Conservation (phyloP, 2,888 invertebrate genomes). For the Molorchus minor region DNA sequence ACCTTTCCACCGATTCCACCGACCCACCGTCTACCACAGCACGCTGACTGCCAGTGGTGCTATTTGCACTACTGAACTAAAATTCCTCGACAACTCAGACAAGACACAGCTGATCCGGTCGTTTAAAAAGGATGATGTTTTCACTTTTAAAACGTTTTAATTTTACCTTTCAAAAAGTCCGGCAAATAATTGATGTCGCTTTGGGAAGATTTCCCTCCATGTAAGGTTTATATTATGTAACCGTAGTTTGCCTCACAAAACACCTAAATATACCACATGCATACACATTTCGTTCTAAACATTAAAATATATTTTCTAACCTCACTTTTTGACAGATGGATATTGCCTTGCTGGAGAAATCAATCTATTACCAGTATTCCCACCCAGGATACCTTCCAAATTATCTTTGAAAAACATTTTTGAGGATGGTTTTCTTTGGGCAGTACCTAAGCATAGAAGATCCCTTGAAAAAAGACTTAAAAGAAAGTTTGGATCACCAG, state of each 20-base stretch:
- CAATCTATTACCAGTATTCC: conserved; percentile 33
- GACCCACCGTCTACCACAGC: conserved; percentile 13
- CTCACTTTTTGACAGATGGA: conserved; percentile 54
- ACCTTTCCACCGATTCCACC: conserved; percentile 49
- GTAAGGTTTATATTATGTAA: conserved; percentile 45
- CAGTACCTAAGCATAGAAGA: conserved; percentile 81
- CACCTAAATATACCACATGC: neutral
- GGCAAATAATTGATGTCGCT: conserved; percentile 27
- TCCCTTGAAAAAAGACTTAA: conserved; percentile 77
- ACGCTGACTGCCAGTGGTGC: conserved; percentile 27
- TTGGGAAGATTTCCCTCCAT: conserved; percentile 45
- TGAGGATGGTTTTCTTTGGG: conserved; percentile 81
- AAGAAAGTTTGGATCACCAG: conserved; percentile 76
- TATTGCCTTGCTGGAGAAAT: conserved; percentile 51
- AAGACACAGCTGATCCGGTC: conserved; percentile 37
- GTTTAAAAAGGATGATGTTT: conserved; percentile 52
- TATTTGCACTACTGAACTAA: too few relatives aligned
- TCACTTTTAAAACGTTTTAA: conserved; percentile 57
- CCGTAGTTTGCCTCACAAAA: neutral
- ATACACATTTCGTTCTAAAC: conserved; percentile 7
- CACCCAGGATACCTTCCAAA: conserved; percentile 26
- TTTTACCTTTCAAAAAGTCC: conserved; percentile 45
- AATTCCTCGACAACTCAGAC: too few relatives aligned
- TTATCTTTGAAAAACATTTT: conserved; percentile 72
- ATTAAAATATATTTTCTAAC: conserved; percentile 36